Base-by-base conservation (phyloP, 1,140 invertebrate genomes). In the Drosophila repletoides region DNA sequence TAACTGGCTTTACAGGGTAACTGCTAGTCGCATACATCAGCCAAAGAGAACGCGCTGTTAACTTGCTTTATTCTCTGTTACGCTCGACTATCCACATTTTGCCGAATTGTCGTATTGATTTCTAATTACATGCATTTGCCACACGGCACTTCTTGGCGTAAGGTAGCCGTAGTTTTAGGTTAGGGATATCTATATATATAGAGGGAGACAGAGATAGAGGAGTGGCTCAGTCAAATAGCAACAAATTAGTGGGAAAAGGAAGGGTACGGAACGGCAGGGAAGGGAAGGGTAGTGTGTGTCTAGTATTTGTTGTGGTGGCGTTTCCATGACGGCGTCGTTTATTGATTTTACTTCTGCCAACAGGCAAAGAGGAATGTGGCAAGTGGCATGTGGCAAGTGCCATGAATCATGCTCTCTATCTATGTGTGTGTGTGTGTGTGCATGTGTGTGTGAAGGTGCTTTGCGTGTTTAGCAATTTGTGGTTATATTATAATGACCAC, bases 401-500 rank as follows among this genome's bases (percentile, higher is more conserved):
- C 66, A 64, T 69, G 66, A 69, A 69, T 69, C 66, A 69, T 67
- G 64, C n/a, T 61, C 21, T n/a, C 29, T 40, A 9, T 60, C 24
- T 29, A 5, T 34, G 51, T 7, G 34, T 29, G 5, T 33, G 22
- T 17, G 12, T 45, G 51, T 17, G 34, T 40, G 33, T 28, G 9
- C 17, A 14, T 48, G 22, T 49, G 43, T 31, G 12, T 12, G 41
- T 22, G n/a, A n/a, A 46, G 43, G 55, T 59, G 46, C 63, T 59
- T 76, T 83, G 77, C 76, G 77, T 81, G 77, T 72, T 83, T 83
- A 76, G 76, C 76, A 81, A 81, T 81, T 81, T 81, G 77, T 58
- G 76, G 76, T 72, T 83, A 81, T 81, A 81, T 81, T 83, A 81
- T 83, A 81, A 81, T 83, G 76, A 81, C 76, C 76, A 81, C 76